Evolutionary conservation across 2,113 vertebrate species (phyloP).

Genomic region (Leptobrachium leishanense): DNA sequence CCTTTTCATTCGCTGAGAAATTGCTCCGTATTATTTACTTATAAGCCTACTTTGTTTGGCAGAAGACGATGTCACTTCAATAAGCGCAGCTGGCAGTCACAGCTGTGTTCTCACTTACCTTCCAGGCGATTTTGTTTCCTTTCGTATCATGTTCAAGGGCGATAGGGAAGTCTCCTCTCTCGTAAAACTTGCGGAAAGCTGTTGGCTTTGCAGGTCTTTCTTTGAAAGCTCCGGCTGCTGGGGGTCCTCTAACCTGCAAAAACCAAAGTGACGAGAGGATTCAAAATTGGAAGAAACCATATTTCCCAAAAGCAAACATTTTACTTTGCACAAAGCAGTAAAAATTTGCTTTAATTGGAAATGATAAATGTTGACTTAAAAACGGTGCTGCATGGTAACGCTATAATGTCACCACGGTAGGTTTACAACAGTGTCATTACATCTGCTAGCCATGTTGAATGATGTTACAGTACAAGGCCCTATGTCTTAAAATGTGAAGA

Average conservation of each 20-base stretch:
- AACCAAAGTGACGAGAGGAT: conserved; percentile 18
- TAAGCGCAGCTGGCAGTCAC: conserved; percentile 55
- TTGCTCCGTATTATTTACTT: conserved; percentile 63
- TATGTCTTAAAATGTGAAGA: too few relatives aligned
- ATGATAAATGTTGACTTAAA: background rate
- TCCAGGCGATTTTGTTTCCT: conserved; percentile 90
- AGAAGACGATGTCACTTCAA: conserved; percentile 59
- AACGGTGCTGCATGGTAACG: too few relatives aligned
- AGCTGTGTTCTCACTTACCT: conserved; percentile 78
- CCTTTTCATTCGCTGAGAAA: conserved; percentile 60
- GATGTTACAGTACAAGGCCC: too few relatives aligned
- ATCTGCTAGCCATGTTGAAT: too few relatives aligned
- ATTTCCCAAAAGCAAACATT: background rate
- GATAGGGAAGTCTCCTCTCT: conserved; percentile 88
- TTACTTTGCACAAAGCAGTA: background rate
- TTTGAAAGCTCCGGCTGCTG: conserved; percentile 79
- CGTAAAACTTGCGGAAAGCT: conserved; percentile 86
- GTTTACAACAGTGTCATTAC: too few relatives aligned
- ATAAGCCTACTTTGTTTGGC: conserved; percentile 59
- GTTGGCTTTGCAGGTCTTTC: conserved; percentile 82
- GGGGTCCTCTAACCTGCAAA: conserved; percentile 84
- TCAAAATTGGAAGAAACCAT: background rate
- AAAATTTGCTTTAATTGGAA: background rate
- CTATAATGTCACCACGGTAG: too few relatives aligned
- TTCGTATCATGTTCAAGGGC: conserved; percentile 78